Evolutionary conservation across 2,888 invertebrate genomes (phyloP), one percentile per base, ranked within the genome.

Genomic region (Agrochola litura): DNA sequence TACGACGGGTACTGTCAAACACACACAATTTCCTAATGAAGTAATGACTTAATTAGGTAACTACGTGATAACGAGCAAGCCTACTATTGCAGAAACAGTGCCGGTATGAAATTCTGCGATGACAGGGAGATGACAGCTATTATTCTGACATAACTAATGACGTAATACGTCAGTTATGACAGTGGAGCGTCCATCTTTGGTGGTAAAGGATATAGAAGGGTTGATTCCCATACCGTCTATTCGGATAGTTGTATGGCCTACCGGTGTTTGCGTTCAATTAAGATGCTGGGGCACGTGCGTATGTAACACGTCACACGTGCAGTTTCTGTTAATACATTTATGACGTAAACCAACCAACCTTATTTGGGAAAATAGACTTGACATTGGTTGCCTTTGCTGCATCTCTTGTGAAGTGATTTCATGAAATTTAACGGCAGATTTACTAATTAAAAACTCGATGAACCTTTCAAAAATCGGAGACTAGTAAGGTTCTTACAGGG

Each of bases 201-300:
- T 74, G 56, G 2, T 6, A 49, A 52, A 30, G 41, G 25, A 64
- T 19, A 22, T 1, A 60, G 0, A 52, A 52, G 22, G 52, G 58
- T 43, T 22, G n/a, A 37, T 61, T 71, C 72, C 41, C 14, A 19
- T 56, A 12, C 16, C 19, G 10, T 49, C 12, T 41, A 49, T 37
- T 52, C 14, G 3, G 9, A n/a, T 58, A n/a, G 54, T 54, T 52
- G 25, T 46, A 61, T 46, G 22, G 25, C n/a, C 16, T 65, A 43
- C 37, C 37, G n/a, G 65, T 81, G 52, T 78, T 78, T 78, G 64
- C 14, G 43, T 58, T 14, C 76, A 81, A 78, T 81, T 58, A 74
- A 74, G 81, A 73, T 56, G 58, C 73, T 58, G 12, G 41, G 22
- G 16, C 49, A 78, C 63, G 73, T 58, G 14, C 30, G 22, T 58